These are phyloP conservation scores for Oreamnos americanus DNA, from an alignment of 2,113 vertebrate species.

Conservation along the genomic window DNA sequence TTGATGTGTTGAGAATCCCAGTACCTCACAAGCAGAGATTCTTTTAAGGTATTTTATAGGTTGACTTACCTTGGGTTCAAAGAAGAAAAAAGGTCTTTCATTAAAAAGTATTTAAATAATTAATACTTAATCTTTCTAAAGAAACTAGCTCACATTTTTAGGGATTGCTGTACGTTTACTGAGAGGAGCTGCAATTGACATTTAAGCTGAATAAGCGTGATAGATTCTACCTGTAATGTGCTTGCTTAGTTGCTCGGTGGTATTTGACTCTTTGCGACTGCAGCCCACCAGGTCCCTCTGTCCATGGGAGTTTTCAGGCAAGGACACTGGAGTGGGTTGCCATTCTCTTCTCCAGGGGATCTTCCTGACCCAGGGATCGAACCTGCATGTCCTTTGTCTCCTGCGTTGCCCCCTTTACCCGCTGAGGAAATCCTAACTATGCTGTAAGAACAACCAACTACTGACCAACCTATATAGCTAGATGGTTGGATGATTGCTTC, in stretches of 20 bases:
- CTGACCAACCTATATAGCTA: background rate
- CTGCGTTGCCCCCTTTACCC: background rate
- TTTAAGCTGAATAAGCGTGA: background rate
- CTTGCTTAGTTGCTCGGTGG: background rate
- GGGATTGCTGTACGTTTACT: background rate
- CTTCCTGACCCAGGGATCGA: background rate
- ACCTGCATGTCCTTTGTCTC: background rate
- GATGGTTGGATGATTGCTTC: background rate
- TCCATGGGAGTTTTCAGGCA: background rate
- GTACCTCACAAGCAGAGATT: slow-evolving; percentile 39
- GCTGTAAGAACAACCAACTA: background rate
- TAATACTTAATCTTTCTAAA: background rate
- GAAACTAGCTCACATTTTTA: background rate
- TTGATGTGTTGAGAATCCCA: slow-evolving; percentile 36
- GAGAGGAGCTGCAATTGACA: background rate
- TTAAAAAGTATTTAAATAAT: slow-evolving; percentile 1
- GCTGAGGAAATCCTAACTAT: background rate
- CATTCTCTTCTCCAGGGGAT: background rate
- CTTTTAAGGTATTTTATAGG: slow-evolving; percentile 60
- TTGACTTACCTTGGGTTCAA: slow-evolving; percentile 42
- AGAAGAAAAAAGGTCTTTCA: background rate
- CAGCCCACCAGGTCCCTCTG: background rate
- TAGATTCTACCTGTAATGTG: background rate
- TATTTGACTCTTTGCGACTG: background rate
- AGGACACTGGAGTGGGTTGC: background rate